These are phyloP conservation scores for Nemopilema nomurai DNA, from an alignment of 30 jellyfish, hydroid and myxozoan genomes.

Conservation along the genomic window DNA sequence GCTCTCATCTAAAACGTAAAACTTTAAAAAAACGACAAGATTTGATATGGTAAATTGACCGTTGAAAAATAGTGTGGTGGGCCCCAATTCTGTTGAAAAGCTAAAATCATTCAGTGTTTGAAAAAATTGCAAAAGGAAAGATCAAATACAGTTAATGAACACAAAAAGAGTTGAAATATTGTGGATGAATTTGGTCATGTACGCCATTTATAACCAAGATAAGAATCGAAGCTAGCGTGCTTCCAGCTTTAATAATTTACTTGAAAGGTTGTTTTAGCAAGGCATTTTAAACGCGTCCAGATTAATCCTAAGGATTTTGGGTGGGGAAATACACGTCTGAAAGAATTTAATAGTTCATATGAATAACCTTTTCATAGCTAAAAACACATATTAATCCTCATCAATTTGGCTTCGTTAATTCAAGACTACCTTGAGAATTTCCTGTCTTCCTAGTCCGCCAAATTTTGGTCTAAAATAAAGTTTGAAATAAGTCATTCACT, in stretches of 20 bases:
- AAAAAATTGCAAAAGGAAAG: no score
- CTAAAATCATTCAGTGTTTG: no score
- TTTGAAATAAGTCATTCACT: not conserved
- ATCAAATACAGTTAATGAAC: no score
- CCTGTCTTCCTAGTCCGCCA: conserved; percentile 86
- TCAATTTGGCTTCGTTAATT: not conserved
- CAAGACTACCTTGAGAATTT: conserved; percentile 53
- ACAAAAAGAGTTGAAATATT: no score
- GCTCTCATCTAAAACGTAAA: no score
- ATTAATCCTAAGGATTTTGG: not conserved
- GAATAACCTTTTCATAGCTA: not conserved
- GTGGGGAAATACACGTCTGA: not conserved
- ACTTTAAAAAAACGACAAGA: no score
- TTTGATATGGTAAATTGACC: no score
- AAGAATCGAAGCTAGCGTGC: not conserved
- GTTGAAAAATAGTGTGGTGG: no score
- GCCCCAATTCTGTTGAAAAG: no score
- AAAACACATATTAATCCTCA: not conserved
- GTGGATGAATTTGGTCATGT: not conserved
- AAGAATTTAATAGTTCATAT: not conserved
- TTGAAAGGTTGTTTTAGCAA: not conserved
- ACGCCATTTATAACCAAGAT: not conserved
- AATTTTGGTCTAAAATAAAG: conserved; percentile 66
- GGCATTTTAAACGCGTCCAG: not conserved
- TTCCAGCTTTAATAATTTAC: not conserved